These are phyloP conservation scores for Hypselothyrea guttata DNA, from an alignment of 2,888 invertebrate species.

Conservation along the genomic window DNA sequence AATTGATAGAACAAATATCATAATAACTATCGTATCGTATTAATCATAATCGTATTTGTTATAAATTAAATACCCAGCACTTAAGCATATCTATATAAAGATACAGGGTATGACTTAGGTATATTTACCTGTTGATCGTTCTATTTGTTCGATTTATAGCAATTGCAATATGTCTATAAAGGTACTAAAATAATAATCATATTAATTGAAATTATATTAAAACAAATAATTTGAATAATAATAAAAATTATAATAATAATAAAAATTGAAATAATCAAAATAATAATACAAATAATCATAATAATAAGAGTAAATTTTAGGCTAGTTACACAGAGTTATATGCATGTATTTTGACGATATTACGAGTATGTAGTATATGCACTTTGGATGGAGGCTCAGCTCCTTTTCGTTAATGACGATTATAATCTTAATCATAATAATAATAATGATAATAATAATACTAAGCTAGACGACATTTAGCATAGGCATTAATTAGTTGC, in stretches of 20 bases:
- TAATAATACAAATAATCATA: constrained; percentile 40
- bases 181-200: constrained; percentile 50
- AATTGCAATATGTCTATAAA: constrained; percentile 35
- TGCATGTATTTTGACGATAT: constrained; percentile 19
- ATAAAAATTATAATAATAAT: too few relatives aligned
- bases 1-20: constrained; percentile 55
- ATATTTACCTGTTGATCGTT: constrained; percentile 27
- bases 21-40: constrained; percentile 50
- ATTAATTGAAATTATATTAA: too few relatives aligned
- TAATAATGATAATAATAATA: constrained; percentile 28
- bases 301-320: constrained; percentile 35
- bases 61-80: constrained; percentile 31
- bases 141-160: constrained; percentile 2
- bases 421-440: constrained; percentile 21
- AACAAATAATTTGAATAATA: too few relatives aligned
- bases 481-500: constrained; percentile 74
- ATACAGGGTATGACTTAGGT: constrained; percentile 7
- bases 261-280: too few relatives aligned
- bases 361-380: constrained; percentile 45
- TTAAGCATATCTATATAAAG: constrained; percentile 6
- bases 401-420: constrained; percentile 12
- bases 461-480: constrained; percentile 74
- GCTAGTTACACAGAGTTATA: constrained; percentile 39
- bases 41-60: constrained; percentile 36
- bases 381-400: constrained; percentile 43